Percentiles rank a stretch among this genome's conserved stretches.
Conservation (phyloP, 2,888 invertebrate genomes). For the Lasioglossum malachurum region DNA sequence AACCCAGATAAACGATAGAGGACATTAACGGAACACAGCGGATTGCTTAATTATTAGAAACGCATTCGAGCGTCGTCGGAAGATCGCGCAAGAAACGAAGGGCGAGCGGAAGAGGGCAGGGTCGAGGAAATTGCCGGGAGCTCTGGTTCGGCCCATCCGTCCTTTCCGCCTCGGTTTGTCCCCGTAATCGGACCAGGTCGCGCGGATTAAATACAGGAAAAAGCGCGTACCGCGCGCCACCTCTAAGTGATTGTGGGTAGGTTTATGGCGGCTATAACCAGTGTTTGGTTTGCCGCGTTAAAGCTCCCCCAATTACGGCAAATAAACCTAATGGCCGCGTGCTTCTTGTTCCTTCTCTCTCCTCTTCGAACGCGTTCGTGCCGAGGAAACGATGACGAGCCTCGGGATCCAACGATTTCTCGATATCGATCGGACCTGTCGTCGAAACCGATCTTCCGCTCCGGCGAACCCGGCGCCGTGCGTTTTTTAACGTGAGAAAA, state of each 20-base stretch:
- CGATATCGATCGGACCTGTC: constrained; percentile 44
- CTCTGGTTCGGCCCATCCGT: constrained; percentile 32
- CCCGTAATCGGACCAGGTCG: constrained; percentile 50
- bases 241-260: constrained; percentile 83
- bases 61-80: background rate
- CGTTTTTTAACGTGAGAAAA: constrained; percentile 15
- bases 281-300: constrained; percentile 83
- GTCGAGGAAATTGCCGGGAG: constrained; percentile 32
- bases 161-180: constrained; percentile 27
- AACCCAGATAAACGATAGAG: no score
- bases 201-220: constrained; percentile 76
- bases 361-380: background rate
- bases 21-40: no score
- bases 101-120: constrained; percentile 8
- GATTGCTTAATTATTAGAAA: background rate
- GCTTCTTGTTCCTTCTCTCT: constrained; percentile 52
- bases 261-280: constrained; percentile 82
- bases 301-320: constrained; percentile 82
- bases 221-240: constrained; percentile 70
- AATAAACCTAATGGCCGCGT: constrained; percentile 80
- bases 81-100: constrained; percentile 17
- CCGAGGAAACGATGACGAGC: background rate
- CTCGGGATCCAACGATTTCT: constrained; percentile 21
- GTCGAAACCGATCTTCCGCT: constrained; percentile 30
- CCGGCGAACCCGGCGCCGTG: background rate